Evolutionary conservation across 2,888 invertebrate genomes (phyloP).

Genomic region (Drosophila imparisetae): DNA sequence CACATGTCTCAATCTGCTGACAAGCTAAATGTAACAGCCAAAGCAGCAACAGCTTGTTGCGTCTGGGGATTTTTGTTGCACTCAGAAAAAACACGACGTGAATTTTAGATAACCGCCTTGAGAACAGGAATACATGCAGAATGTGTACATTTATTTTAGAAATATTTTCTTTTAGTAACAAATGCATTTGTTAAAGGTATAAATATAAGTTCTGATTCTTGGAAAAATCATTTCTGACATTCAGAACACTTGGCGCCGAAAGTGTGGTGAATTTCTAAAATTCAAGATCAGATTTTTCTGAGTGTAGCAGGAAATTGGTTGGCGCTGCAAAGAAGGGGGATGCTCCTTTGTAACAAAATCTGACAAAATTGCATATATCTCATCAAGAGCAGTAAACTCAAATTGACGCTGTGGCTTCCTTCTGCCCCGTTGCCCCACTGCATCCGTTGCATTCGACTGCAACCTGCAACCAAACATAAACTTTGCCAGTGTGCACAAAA

Average conservation of each 20-base stretch:
- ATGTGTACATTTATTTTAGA: too few relatives aligned
- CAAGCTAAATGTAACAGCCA: slow-evolving; percentile 26
- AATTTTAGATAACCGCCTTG: not conserved
- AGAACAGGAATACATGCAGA: not conserved
- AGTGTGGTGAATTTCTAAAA: not conserved
- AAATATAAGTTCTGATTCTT: too few relatives aligned
- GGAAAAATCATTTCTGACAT: too few relatives aligned
- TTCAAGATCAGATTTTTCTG: not conserved
- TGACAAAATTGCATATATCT: slow-evolving; percentile 55
- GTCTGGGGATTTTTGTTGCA: slow-evolving; percentile 19
- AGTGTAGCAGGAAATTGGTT: slow-evolving; percentile 43
- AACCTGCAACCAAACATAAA: slow-evolving; percentile 22
- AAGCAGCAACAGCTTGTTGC: slow-evolving; percentile 5
- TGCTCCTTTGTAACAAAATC: slow-evolving; percentile 43
- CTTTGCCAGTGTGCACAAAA: slow-evolving; percentile 7
- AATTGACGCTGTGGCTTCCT: slow-evolving; percentile 61
- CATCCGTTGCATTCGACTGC: slow-evolving; percentile 32
- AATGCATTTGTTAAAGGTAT: too few relatives aligned
- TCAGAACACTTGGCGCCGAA: not conserved
- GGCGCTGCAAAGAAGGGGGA: not conserved
- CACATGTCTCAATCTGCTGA: slow-evolving; percentile 15
- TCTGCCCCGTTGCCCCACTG: slow-evolving; percentile 26
- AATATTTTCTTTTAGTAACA: too few relatives aligned
- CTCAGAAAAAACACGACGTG: not conserved
- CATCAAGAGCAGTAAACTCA: slow-evolving; percentile 64